These are phyloP conservation scores for Etheostoma cragini DNA, from an alignment of 2,113 vertebrate genomes.

Conservation along the genomic window DNA sequence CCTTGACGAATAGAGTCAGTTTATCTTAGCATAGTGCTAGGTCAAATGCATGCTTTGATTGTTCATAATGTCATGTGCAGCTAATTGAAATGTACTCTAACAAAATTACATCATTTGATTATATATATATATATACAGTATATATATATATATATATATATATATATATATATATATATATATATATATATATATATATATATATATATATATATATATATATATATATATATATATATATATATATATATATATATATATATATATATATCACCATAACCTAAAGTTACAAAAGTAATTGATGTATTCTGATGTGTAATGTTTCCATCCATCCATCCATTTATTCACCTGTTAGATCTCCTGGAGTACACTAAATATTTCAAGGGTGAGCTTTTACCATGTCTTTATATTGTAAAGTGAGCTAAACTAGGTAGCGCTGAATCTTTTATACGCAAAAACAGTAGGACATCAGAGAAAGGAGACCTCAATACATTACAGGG, in stretches of 20 bases:
- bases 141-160: no score
- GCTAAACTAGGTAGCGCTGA: slow-evolving; percentile 30
- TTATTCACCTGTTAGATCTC: not conserved
- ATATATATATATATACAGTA: no score
- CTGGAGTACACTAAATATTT: slow-evolving; percentile 47
- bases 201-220: no score
- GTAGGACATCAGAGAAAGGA: slow-evolving; percentile 22
- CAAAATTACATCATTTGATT: not conserved
- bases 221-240: no score
- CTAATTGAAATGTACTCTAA: not conserved
- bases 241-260: no score
- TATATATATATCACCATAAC: no score
- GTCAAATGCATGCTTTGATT: not conserved
- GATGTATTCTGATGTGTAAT: not conserved
- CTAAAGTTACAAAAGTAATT: not conserved
- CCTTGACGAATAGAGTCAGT: not conserved
- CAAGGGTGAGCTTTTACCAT: slow-evolving; percentile 41
- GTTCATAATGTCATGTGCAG: not conserved
- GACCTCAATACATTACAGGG: not conserved
- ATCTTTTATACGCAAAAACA: slow-evolving; percentile 38
- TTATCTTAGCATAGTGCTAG: not conserved
- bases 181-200: no score
- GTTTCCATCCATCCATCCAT: slow-evolving; percentile 3
- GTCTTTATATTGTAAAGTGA: slow-evolving; percentile 25
- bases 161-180: no score